Evolutionary conservation across 2,797 vertebrate species (phyloP).

Genomic region (Microctenopoma steveboyesi): DNA sequence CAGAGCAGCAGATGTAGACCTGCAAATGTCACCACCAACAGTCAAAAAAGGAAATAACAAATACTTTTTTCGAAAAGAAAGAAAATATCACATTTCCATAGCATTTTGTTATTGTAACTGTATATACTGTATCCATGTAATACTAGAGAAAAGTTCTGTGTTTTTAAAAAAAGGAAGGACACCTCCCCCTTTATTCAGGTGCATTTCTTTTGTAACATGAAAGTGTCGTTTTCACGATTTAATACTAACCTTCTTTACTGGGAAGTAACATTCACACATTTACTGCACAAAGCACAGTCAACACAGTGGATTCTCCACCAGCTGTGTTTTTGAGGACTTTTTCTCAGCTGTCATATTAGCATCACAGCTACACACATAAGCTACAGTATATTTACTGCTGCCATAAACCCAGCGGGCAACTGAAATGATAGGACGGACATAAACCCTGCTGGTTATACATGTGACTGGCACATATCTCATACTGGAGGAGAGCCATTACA

Average conservation of each 20-base stretch:
- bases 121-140: no score
- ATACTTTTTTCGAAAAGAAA: no score
- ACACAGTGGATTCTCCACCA: slow-evolving; percentile 20
- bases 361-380: slow-evolving; percentile 39
- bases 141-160: no score
- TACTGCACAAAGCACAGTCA: neutral
- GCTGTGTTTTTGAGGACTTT: slow-evolving; percentile 6
- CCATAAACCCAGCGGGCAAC: slow-evolving; percentile 26
- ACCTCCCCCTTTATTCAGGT: slow-evolving; percentile 11
- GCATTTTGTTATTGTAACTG: no score
- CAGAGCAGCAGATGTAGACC: no score
- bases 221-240: neutral
- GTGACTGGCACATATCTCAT: slow-evolving; percentile 25
- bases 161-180: no score
- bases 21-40: neutral
- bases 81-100: no score
- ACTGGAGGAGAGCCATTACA: slow-evolving; percentile 21
- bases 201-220: slow-evolving; percentile 11
- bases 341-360: slow-evolving; percentile 52
- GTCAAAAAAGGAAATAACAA: neutral
- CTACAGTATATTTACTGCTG: slow-evolving; percentile 36
- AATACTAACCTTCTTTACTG: no score
- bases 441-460: slow-evolving; percentile 37
- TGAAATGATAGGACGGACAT: slow-evolving; percentile 24
- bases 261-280: slow-evolving; percentile 13